phyloP scores from a whole-genome alignment of 2,113 vertebrate species.

The Dolichallabes microphthalmus region DNA sequence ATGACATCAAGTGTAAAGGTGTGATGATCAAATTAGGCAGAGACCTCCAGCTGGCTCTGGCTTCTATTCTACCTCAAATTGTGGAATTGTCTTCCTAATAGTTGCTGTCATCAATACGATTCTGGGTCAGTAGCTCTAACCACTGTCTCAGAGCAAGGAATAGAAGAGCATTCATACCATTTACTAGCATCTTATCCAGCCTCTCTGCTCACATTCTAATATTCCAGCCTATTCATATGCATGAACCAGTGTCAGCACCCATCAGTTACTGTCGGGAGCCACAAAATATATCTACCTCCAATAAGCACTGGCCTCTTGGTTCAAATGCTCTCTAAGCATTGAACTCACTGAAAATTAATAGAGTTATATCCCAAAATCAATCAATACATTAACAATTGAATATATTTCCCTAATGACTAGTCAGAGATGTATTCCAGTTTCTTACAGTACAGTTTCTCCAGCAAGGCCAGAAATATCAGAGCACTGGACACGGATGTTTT shows the following conservation, averaged over 20 bases:
- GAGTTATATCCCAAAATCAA: constrained; percentile 2
- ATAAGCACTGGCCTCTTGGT: constrained; percentile 52
- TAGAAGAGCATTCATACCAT: constrained; percentile 51
- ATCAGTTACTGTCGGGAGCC: constrained; percentile 69
- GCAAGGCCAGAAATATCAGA: constrained; percentile 50
- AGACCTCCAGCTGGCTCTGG: constrained; percentile 60
- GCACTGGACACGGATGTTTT: constrained; percentile 12
- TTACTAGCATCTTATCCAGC: constrained; percentile 65
- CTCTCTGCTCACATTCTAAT: constrained; percentile 67
- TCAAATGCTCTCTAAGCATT: constrained; percentile 10
- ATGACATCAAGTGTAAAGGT: constrained; percentile 54
- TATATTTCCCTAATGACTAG: not conserved
- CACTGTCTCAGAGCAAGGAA: constrained; percentile 55
- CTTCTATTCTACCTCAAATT: constrained; percentile 61
- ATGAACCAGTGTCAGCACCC: constrained; percentile 67
- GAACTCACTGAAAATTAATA: constrained; percentile 5
- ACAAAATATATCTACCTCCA: constrained; percentile 65
- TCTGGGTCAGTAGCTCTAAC: constrained; percentile 69
- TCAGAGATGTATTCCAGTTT: not conserved
- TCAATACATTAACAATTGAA: constrained; percentile 10
- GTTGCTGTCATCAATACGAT: constrained; percentile 61
- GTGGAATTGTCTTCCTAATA: constrained; percentile 60
- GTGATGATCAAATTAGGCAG: constrained; percentile 71
- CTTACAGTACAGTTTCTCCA: constrained; percentile 46
- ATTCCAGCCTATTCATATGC: constrained; percentile 63